Conservation (phyloP, 2,797 vertebrate species). For the Macropodus opercularis region DNA sequence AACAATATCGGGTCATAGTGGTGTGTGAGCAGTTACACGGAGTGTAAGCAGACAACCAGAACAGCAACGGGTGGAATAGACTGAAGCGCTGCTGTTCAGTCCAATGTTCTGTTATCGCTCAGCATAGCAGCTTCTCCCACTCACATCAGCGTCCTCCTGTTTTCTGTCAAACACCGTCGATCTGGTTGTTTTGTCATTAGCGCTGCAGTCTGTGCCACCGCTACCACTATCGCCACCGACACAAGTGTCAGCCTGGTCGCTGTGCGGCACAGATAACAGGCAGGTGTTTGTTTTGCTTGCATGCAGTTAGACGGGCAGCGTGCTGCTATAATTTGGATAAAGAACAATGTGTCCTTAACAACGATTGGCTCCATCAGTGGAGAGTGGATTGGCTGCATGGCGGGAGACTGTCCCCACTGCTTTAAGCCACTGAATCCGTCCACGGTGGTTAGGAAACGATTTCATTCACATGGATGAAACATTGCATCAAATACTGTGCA, state of each 20-base stretch:
- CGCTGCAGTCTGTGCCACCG: constrained; percentile 2
- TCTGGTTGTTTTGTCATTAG: constrained; percentile 22
- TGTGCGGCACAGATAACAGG: constrained; percentile 46
- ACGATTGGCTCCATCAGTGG: constrained; percentile 25
- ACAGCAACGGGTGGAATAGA: background rate
- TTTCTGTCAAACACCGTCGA: constrained; percentile 14
- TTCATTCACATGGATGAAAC: background rate
- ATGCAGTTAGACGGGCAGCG: constrained; percentile 34
- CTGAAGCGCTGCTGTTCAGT: background rate
- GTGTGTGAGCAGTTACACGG: background rate
- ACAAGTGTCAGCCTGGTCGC: constrained; percentile 32
- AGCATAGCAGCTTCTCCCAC: constrained; percentile 14
- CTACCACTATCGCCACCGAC: constrained; percentile 34
- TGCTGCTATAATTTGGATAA: constrained; percentile 19
- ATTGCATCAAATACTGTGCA: background rate
- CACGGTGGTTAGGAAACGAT: background rate
- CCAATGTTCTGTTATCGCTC: background rate
- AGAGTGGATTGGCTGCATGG: constrained; percentile 20
- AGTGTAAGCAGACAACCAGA: background rate
- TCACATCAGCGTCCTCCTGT: constrained; percentile 11
- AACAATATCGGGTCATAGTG: constrained; percentile 2
- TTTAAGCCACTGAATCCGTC: constrained; percentile 22
- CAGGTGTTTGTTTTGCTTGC: constrained; percentile 32
- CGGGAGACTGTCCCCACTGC: constrained; percentile 14
- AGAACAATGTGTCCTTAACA: constrained; percentile 33